phyloP scores from a whole-genome alignment of 2,888 invertebrate species.

The Agrochola lota region DNA sequence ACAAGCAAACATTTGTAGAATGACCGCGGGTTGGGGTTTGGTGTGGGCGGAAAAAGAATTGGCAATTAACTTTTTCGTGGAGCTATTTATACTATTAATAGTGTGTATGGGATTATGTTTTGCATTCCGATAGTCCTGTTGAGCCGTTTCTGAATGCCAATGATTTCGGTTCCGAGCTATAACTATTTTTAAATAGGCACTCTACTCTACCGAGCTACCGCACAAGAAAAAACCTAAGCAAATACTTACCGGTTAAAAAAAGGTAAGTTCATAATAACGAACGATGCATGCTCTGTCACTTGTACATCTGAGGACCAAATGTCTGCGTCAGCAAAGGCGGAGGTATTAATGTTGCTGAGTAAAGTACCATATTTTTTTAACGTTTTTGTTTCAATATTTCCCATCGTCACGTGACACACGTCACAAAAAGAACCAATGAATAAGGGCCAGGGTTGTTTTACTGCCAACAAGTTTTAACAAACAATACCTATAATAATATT shows the following conservation, averaged over 20 bases:
- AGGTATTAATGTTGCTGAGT: neutral
- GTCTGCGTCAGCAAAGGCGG: too few species aligned
- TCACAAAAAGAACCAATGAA: neutral
- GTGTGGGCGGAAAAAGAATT: neutral
- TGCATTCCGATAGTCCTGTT: neutral
- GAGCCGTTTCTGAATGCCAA: neutral
- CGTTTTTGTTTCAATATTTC: neutral
- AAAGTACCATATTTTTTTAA: neutral
- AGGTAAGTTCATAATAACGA: neutral
- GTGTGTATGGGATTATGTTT: neutral
- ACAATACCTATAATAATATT: too few species aligned
- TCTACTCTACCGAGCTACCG: too few species aligned
- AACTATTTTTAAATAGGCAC: neutral
- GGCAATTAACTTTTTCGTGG: neutral
- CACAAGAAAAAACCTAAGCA: too few species aligned
- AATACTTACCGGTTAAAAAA: neutral
- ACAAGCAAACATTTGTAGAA: conserved; percentile 30
- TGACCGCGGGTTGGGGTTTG: neutral
- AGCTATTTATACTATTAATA: neutral
- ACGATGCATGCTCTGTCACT: too few species aligned
- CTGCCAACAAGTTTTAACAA: too few species aligned
- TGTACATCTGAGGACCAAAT: neutral
- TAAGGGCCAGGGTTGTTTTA: neutral
- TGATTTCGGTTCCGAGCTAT: neutral
- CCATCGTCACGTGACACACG: neutral